Percentiles rank a stretch among this genome's conserved stretches.
These are phyloP conservation scores for Hololepta plana DNA, from an alignment of 2,888 invertebrate genomes.

Conservation along the genomic window DNA sequence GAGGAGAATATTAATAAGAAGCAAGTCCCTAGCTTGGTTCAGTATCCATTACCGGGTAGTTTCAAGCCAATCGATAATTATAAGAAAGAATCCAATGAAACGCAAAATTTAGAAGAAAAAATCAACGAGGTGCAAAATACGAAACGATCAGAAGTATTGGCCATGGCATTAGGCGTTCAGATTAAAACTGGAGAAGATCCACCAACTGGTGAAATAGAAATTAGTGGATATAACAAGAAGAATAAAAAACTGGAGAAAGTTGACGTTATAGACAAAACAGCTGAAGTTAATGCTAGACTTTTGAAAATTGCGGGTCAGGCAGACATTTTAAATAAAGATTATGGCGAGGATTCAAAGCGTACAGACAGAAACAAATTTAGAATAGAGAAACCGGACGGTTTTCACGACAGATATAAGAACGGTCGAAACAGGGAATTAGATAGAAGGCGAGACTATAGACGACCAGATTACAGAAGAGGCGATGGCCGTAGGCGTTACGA, in stretches of 20 bases:
- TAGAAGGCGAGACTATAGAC: no score
- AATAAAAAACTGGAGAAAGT: slow-evolving; percentile 10
- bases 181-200: slow-evolving; percentile 25
- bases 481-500: no score
- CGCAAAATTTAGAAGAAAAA: slow-evolving; percentile 1
- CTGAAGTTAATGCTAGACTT: no score
- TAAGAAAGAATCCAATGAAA: slow-evolving; percentile 9
- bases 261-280: slow-evolving; percentile 4
- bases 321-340: no score
- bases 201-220: slow-evolving; percentile 19
- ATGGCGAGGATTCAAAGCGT: no score
- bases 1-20: slow-evolving; percentile 15
- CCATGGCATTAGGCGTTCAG: slow-evolving; percentile 33
- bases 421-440: no score
- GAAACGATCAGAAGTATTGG: slow-evolving; percentile 31
- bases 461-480: no score
- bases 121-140: slow-evolving; percentile 12
- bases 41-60: slow-evolving; percentile 23
- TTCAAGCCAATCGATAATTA: slow-evolving; percentile 15
- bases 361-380: slow-evolving; percentile 22
- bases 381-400: slow-evolving; percentile 18
- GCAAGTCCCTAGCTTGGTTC: slow-evolving; percentile 25
- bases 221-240: slow-evolving; percentile 22
- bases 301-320: no score
- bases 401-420: no score